Conservation (phyloP, 2,888 invertebrate species). For the Euproctis similis region DNA sequence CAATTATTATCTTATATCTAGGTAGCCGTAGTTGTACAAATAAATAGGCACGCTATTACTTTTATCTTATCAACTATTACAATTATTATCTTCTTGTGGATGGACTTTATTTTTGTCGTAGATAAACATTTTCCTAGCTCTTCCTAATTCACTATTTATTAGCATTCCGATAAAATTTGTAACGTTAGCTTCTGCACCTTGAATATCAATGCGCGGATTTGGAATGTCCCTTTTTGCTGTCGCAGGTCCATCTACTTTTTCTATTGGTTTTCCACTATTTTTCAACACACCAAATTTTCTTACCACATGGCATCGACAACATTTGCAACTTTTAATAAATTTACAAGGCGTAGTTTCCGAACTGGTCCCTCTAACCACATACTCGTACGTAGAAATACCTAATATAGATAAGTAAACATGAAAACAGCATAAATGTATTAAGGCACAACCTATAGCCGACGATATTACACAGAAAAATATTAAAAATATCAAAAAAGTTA, state of each 20-base stretch:
- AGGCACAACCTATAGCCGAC: constrained; percentile 83
- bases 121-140: constrained; percentile 47
- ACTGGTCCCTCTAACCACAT: constrained; percentile 73
- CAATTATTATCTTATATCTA: too few relatives aligned
- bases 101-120: constrained; percentile 61
- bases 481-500: constrained; percentile 53
- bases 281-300: constrained; percentile 22
- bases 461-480: constrained; percentile 80
- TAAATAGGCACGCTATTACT: too few relatives aligned
- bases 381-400: constrained; percentile 93
- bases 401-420: constrained; percentile 90
- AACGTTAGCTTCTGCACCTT: constrained; percentile 29
- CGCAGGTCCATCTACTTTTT: constrained; percentile 8
- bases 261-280: constrained; percentile 14
- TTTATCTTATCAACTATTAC: constrained; percentile 19
- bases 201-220: constrained; percentile 16
- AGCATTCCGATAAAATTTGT: constrained; percentile 47
- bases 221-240: constrained; percentile 20
- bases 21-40: neutral
- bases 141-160: constrained; percentile 50
- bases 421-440: constrained; percentile 90
- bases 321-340: constrained; percentile 25
- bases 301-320: constrained; percentile 31
- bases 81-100: constrained; percentile 39
- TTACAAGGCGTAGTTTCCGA: constrained; percentile 28